phyloP scores from a whole-genome alignment of 1,140 invertebrate genomes.

The Scaptodrosophila lebanonensis region DNA sequence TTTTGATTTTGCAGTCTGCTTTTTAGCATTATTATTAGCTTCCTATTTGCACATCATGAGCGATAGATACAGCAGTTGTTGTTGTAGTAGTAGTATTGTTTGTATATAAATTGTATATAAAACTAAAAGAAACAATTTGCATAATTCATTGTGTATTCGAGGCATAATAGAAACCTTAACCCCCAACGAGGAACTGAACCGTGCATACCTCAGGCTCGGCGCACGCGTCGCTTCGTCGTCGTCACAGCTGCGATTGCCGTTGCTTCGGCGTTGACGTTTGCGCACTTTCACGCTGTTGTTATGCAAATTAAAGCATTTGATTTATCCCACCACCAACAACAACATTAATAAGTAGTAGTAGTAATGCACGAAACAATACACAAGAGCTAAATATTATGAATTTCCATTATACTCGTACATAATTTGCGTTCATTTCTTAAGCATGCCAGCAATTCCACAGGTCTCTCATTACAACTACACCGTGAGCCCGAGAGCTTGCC shows the following conservation, averaged over 20 bases:
- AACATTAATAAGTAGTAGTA: too few relatives aligned
- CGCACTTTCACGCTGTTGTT: conserved; percentile 64
- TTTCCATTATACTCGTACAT: conserved; percentile 11
- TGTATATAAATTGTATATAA: neutral
- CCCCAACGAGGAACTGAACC: conserved; percentile 67
- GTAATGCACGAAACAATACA: conserved; percentile 33
- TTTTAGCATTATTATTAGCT: conserved; percentile 70
- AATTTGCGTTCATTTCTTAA: neutral
- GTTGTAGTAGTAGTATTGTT: conserved; percentile 12
- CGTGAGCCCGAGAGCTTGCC: neutral
- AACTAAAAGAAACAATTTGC: conserved; percentile 42
- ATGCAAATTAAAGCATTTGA: conserved; percentile 67
- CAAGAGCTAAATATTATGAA: conserved; percentile 49
- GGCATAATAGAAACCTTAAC: conserved; percentile 70
- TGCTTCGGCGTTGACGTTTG: neutral
- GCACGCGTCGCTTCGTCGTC: too few relatives aligned
- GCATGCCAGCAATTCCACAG: too few relatives aligned
- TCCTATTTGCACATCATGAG: conserved; percentile 53
- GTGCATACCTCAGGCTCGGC: conserved; percentile 12
- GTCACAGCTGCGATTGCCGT: too few relatives aligned
- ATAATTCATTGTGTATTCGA: conserved; percentile 40
- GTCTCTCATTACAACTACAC: too few relatives aligned
- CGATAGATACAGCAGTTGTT: too few relatives aligned
- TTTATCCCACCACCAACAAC: too few relatives aligned
- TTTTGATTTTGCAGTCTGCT: conserved; percentile 58